Evolutionary conservation across 2,888 invertebrate genomes (phyloP).

Genomic region (Melieria crassipennis): DNA sequence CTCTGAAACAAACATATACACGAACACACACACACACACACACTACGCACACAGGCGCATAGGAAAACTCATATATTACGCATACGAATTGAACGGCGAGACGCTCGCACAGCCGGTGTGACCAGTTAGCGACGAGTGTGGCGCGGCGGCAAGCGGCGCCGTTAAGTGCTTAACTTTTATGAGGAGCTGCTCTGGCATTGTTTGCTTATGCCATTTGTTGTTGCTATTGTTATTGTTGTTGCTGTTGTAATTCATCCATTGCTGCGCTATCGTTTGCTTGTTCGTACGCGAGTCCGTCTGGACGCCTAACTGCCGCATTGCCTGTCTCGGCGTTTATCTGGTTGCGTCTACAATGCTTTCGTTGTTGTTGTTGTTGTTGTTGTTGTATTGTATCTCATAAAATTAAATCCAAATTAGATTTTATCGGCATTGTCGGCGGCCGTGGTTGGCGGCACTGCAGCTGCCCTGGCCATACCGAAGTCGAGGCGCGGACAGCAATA

Average conservation of each 20-base stretch:
- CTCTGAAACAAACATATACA: slow-evolving; percentile 1
- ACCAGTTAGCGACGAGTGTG: too few species aligned
- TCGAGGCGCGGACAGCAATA: not conserved
- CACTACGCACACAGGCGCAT: not conserved
- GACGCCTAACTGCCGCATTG: too few species aligned
- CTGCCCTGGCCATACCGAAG: not conserved
- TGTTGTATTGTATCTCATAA: slow-evolving; percentile 26
- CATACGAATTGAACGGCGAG: not conserved
- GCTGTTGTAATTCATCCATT: not conserved
- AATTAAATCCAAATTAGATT: slow-evolving; percentile 38
- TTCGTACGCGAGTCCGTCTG: not conserved
- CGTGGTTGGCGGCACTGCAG: too few species aligned
- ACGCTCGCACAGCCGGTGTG: not conserved
- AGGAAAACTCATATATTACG: too few species aligned
- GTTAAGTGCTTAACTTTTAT: not conserved
- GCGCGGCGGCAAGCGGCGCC: too few species aligned
- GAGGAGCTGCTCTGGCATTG: not conserved
- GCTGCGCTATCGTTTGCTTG: not conserved
- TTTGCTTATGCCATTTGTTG: not conserved
- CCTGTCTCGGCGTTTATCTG: not conserved
- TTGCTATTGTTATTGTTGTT: too few species aligned
- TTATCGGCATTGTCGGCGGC: slow-evolving; percentile 12
- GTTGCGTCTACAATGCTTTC: not conserved
- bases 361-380: slow-evolving; percentile 9
- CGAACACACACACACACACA: not conserved